A percentile compares a stretch with the other conserved stretches of the same genome.
phyloP scores from a whole-genome alignment of 1,140 invertebrate species.

The Whitmania pigra region DNA sequence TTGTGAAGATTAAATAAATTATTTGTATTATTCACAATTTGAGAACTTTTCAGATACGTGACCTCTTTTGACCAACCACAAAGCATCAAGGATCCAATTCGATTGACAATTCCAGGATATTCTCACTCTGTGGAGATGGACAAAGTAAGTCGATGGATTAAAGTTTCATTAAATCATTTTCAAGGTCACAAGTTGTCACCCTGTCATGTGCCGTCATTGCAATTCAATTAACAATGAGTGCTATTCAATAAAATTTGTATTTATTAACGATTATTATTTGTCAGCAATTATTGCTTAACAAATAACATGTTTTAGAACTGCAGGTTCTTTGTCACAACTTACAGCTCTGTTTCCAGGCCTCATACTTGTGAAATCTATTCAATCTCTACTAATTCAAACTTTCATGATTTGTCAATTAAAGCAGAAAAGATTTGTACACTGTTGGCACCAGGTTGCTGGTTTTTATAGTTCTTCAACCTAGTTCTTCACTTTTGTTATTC shows the following conservation, averaged over 20 bases:
- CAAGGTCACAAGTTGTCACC: no score
- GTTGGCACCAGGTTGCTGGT: no score
- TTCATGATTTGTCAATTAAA: no score
- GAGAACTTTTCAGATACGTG: not conserved
- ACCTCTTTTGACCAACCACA: not conserved
- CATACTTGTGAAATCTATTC: conserved; percentile 66
- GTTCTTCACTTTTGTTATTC: no score
- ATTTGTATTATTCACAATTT: not conserved
- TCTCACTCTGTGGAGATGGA: conserved; percentile 40
- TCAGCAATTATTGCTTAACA: conserved; percentile 15
- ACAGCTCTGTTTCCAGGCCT: conserved; percentile 69
- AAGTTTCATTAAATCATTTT: no score
- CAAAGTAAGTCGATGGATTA: conserved; percentile 35
- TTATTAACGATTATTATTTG: conserved; percentile 11
- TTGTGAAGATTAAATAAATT: conserved; percentile 2
- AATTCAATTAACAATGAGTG: not conserved
- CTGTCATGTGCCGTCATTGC: no score
- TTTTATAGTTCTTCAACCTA: no score
- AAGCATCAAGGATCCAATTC: conserved; percentile 12
- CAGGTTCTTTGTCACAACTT: conserved; percentile 70
- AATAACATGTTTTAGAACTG: conserved; percentile 50
- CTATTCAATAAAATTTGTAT: not conserved
- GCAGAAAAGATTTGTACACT: no score
- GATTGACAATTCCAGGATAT: conserved; percentile 40
- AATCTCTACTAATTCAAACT: conserved; percentile 36